Evolutionary conservation across 92 coral and sea anemone genomes (phyloP), one percentile per base, ranked within the genome.

Genomic region (Bergia puertoricense): DNA sequence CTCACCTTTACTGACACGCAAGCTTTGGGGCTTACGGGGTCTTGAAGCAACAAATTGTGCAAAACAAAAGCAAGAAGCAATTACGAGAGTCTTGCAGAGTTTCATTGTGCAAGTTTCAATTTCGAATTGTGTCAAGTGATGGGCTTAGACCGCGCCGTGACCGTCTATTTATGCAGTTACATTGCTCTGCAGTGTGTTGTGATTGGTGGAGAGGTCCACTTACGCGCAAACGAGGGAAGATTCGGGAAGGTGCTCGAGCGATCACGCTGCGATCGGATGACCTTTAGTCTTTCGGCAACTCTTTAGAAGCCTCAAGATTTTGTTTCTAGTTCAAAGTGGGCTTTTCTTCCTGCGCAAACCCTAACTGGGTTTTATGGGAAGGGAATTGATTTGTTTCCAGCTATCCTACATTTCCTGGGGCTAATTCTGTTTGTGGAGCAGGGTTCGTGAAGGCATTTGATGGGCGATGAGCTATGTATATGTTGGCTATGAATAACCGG

Each of bases 191-290:
- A 16, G 79, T 56, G 43, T 37, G 67, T 1, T 83, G 1, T 83
- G 78, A 84, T 84, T 84, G 87, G 87, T 30, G 13, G 85, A 80
- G 57, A 37, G 59, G 13, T 48, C 15, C 22, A 43, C 38, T 51
- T 48, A 48, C 79, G 44, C 36, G 45, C 78, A 22, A 84, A 23
- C 77, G 66, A 84, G 77, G 77, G 79, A 84, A 66, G 8, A 66
- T 67, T 62, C 67, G 15, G 18, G 67, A 46, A 71, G 73, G 43
- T 73, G n/a, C 66, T 71, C 16, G 65, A 69, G 36, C 62, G 1
- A 42, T 71, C 22, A 41, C 38, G 43, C 41, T 41, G 79, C 43
- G 78, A 43, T 84, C 48, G 69, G 56, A 51, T 84, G 79, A 69
- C 79, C 79, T 84, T 71, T 44, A 14, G 40, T 9, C 87, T 51